A percentile compares a stretch with the other conserved stretches of the same genome.
phyloP scores from a whole-genome alignment of 2,797 vertebrate genomes.

The Ceyx erithaca region DNA sequence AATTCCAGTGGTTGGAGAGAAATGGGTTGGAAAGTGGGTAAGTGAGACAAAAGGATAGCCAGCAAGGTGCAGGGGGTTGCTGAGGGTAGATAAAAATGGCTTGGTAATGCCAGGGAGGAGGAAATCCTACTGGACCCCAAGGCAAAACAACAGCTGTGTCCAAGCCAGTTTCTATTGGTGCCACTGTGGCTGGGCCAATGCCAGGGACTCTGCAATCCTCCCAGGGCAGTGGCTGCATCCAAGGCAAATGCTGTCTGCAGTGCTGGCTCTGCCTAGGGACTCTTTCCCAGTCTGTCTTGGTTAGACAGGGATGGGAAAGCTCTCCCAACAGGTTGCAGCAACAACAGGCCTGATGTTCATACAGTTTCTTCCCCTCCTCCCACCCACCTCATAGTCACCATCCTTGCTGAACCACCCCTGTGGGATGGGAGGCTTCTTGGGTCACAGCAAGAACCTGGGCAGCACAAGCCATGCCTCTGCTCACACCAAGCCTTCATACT shows the following conservation, averaged over 20 bases:
- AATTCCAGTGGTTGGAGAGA: not conserved
- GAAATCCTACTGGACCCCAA: not conserved
- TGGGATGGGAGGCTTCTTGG: not conserved
- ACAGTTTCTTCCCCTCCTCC: not conserved
- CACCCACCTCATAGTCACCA: rapidly evolving
- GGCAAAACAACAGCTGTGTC: not conserved
- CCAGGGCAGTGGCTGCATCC: not conserved
- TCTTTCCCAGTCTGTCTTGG: not conserved
- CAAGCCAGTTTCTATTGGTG: not conserved
- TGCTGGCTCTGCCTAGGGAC: not conserved
- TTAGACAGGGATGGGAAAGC: not conserved
- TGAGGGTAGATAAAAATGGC: not conserved
- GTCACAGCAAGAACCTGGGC: not conserved
- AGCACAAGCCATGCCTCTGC: not conserved
- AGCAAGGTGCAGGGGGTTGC: not conserved
- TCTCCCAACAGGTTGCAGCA: not conserved
- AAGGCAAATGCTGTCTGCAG: not conserved
- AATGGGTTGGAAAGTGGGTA: not conserved
- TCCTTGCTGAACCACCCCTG: not conserved
- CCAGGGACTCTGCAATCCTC: not conserved
- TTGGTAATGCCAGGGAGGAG: not conserved
- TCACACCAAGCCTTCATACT: not conserved
- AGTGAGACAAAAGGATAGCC: not conserved
- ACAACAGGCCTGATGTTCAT: not conserved
- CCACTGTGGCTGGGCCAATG: not conserved